These are phyloP conservation scores for Drosophila arawakana DNA, from an alignment of 1,140 invertebrate genomes.

Conservation along the genomic window DNA sequence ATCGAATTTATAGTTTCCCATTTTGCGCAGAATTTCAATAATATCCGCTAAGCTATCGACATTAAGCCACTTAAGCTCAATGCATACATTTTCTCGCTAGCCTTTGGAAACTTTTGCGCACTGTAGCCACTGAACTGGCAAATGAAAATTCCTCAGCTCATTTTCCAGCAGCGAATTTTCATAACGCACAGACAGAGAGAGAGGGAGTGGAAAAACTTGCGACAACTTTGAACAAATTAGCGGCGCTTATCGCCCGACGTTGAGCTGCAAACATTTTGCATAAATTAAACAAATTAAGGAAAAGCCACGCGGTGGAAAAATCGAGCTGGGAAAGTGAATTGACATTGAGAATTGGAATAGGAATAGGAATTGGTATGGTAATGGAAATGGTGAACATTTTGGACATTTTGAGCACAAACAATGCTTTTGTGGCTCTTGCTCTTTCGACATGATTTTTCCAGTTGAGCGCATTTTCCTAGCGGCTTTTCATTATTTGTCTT, in stretches of 20 bases:
- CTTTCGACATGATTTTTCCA: slow-evolving; percentile 58
- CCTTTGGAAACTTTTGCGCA: slow-evolving; percentile 8
- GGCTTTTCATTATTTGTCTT: slow-evolving; percentile 56
- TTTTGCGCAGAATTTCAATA: slow-evolving; percentile 34
- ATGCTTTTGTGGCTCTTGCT: background rate
- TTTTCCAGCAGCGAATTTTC: slow-evolving; percentile 31
- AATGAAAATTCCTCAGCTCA: slow-evolving; percentile 41
- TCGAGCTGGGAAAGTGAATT: slow-evolving; percentile 33
- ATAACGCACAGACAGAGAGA: slow-evolving; percentile 9
- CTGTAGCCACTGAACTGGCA: slow-evolving; percentile 35
- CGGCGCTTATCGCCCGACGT: slow-evolving; percentile 57
- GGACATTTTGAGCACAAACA: background rate
- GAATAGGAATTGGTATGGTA: background rate
- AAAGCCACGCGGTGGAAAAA: slow-evolving; percentile 24
- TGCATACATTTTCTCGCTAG: slow-evolving; percentile 24
- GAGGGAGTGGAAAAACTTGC: slow-evolving; percentile 43
- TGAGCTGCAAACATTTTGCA: slow-evolving; percentile 65
- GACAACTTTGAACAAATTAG: slow-evolving; percentile 69
- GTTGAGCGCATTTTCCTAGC: slow-evolving; percentile 55
- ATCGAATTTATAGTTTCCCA: background rate
- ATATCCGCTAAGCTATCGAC: slow-evolving; percentile 17
- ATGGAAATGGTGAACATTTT: background rate
- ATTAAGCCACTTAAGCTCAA: slow-evolving; percentile 34
- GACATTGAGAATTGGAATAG: slow-evolving; percentile 15
- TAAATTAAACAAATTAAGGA: slow-evolving; percentile 75